Conservation (phyloP, 2,113 vertebrate genomes). For the Cariama cristata region DNA sequence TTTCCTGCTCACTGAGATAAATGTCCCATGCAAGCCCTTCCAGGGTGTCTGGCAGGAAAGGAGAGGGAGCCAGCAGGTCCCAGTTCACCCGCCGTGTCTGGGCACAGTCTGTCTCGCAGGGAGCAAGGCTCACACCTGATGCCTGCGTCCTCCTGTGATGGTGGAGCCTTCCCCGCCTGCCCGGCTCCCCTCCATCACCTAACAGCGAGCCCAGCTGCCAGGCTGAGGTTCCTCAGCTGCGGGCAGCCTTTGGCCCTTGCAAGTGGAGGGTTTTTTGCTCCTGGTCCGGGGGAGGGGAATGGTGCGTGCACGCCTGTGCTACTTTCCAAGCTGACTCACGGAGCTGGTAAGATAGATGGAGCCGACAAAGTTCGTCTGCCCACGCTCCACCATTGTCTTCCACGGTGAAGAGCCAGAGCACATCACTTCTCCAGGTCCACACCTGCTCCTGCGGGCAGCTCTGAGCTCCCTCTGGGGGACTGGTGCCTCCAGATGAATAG, state of each 20-base stretch:
- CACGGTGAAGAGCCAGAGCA: not conserved
- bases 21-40: too few species aligned
- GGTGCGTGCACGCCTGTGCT: fast-evolving
- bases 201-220: fast-evolving
- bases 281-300: not conserved
- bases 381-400: not conserved
- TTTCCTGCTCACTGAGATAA: fast-evolving
- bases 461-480: not conserved
- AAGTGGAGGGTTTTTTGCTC: not conserved
- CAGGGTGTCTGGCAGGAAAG: not conserved
- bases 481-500: not conserved
- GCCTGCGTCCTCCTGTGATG: fast-evolving
- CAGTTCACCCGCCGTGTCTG: not conserved
- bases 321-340: not conserved
- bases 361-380: not conserved
- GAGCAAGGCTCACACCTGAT: not conserved
- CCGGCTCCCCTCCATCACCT: not conserved
- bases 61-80: not conserved
- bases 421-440: not conserved
- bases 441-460: not conserved
- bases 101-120: not conserved
- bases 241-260: not conserved
- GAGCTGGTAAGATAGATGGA: not conserved
- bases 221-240: fast-evolving
- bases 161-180: not conserved